A percentile compares a stretch with the other conserved stretches of the same genome.
Evolutionary conservation across 2,113 vertebrate genomes (phyloP).

Genomic region (Eulacestoma nigropectus): DNA sequence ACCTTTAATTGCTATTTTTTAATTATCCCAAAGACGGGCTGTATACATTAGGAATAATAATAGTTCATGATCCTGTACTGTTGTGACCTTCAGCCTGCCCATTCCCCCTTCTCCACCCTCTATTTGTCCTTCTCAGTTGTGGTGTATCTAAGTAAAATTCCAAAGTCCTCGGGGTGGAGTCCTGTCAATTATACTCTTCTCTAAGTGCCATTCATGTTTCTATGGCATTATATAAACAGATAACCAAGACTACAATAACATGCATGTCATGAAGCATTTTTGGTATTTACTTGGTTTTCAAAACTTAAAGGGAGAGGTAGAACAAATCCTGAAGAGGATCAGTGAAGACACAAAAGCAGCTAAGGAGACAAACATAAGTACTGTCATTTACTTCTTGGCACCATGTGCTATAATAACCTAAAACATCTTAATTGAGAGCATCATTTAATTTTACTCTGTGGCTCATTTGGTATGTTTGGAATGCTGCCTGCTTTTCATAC

Average conservation of each 20-base stretch:
- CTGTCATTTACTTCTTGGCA: conserved; percentile 39
- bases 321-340: not conserved
- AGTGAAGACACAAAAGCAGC: not conserved
- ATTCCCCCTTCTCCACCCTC: not conserved
- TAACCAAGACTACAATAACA: not conserved
- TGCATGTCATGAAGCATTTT: not conserved
- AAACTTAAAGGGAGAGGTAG: not conserved
- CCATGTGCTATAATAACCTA: conserved; percentile 48
- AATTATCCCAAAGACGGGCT: not conserved
- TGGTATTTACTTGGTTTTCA: not conserved
- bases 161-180: conserved; percentile 43
- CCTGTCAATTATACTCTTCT: conserved; percentile 38
- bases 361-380: not conserved
- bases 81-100: conserved; percentile 21
- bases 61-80: not conserved
- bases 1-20: not conserved
- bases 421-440: conserved; percentile 50
- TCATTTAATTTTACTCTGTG: conserved; percentile 52
- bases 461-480: conserved; percentile 48
- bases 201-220: conserved; percentile 6
- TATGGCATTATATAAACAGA: conserved; percentile 22
- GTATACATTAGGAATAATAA: not conserved
- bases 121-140: not conserved
- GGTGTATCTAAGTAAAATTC: conserved; percentile 37
- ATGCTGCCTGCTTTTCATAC: conserved; percentile 43